Evolutionary conservation across 1,140 invertebrate genomes (phyloP), one percentile per base, ranked within the genome.

Genomic region (Drosophila nebulosa): DNA sequence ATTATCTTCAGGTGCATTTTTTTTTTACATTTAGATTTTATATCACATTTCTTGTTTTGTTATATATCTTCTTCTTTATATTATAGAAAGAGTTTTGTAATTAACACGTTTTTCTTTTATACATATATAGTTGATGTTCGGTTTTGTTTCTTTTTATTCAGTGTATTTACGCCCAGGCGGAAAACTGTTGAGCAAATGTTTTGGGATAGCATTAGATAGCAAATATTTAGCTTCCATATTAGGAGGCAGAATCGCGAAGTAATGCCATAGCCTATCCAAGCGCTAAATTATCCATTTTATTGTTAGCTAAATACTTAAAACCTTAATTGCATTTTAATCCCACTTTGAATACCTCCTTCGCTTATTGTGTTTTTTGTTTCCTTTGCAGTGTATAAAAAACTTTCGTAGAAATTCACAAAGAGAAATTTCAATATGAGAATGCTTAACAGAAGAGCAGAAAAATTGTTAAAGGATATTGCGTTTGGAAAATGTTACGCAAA

Each of bases 1-100:
- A 83, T 78, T 78, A 83, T 83, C 67, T 76, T 86, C 83, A 88
- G 83, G 83, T 86, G 83, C 83, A 81, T 60, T 76, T 21, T 30
- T 1, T 30, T 30, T 30, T 88, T 88, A 85, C 83, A 80, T 86
- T 88, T 88, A 86, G 67, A 78, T 86, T 81, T 86, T 86, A 88
- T 86, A 88, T 88, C 83, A 86, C 83, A 86, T 86, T 83, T 88
- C 18, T 42, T 59, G 14, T 32, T 14, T 55, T 26, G 26, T 32
- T 27, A 55, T 55, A 46, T 18, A 86, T 55, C 65, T 74, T 76
- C 53, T 65, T 62, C 46, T 27, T 62, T 58, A 65, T 65, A 63
- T 78, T 70, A 79, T 76, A 81, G 86, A 80, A 70, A 80, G 71
- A 74, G 69, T 61, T 74, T 46, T 86, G 58, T 81, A 77, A 69